Conservation (phyloP, 2,888 invertebrate species). For the Ypsolopha scabrella region DNA sequence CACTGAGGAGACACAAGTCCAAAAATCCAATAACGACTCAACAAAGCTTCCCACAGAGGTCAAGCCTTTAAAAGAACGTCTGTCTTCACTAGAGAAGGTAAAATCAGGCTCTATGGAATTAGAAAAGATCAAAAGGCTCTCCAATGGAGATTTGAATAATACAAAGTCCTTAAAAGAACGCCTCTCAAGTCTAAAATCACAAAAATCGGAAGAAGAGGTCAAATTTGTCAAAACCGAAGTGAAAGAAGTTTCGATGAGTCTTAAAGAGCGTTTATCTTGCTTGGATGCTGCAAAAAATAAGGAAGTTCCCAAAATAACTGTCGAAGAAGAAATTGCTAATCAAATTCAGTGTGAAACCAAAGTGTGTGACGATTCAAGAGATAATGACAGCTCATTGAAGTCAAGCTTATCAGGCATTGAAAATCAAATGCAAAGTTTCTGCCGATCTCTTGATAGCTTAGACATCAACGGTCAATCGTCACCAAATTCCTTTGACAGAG, state of each 20-base stretch:
- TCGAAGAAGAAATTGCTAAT: conserved; percentile 39
- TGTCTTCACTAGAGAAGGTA: conserved; percentile 73
- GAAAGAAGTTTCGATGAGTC: conserved; percentile 61
- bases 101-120: conserved; percentile 50
- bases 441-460: conserved; percentile 74
- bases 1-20: conserved; percentile 63
- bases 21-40: conserved; percentile 58
- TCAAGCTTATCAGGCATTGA: conserved; percentile 53
- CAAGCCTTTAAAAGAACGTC: conserved; percentile 73
- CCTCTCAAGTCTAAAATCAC: conserved; percentile 54
- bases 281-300: conserved; percentile 64
- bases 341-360: conserved; percentile 34
- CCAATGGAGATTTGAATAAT: conserved; percentile 54
- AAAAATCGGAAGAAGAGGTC: conserved; percentile 53
- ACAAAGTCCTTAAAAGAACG: conserved; percentile 60
- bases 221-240: conserved; percentile 49
- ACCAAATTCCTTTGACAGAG: conserved; percentile 71
- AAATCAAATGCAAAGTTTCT: conserved; percentile 72
- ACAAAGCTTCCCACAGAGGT: conserved; percentile 70
- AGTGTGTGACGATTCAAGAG: conserved; percentile 27
- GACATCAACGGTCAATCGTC: conserved; percentile 70
- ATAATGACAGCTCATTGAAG: conserved; percentile 43
- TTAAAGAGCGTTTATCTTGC: conserved; percentile 64
- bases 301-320: conserved; percentile 55
- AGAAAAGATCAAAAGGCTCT: conserved; percentile 54